Evolutionary conservation across 1,140 invertebrate genomes (phyloP), one percentile per base, ranked within the genome.

Genomic region (Zelostemma sp.): DNA sequence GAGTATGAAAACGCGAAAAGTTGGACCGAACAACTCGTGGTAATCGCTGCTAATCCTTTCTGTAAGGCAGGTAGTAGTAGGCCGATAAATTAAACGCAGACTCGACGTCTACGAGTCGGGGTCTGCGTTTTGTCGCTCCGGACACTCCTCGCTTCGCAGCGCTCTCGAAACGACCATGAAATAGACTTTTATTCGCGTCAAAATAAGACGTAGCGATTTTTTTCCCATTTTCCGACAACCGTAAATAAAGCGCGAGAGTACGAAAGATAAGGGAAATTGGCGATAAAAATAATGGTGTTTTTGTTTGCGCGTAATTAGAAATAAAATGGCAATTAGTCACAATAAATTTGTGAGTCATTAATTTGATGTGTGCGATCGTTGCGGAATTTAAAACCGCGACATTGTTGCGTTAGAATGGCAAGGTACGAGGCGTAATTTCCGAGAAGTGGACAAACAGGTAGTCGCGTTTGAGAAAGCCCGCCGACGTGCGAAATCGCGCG

Each of bases 31-130:
- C 38, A 21, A 31, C 40, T 56, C 49, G 58, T 62, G 58, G 68
- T 70, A 70, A 70, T 70, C 68, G 68, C 53, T 65, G 49, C 68
- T 70, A 70, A 70, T 70, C 62, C 62, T 62, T 62, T 70, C 66
- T 70, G 62, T 65, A 70, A 65, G 61, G 68, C 62, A 70, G 68
- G 68, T 70, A 65, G n/a, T n/a, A n/a, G 68, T 64, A 70, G 68
- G 68, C 68, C 68, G 62, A 70, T 70, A 70, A 70, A 70, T 70
- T 61, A 70, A 65, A 54, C 54, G 31, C 56, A 49, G 66, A 64
- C 50, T 60, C 41, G 54, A 62, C 51, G 60, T 65, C 51, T 56
- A 21, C 45, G 31, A 45, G 53, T 61, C 58, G 40, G 47, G 56
- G n/a, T n/a, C n/a, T n/a, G 63, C 67, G 65, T 62, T 68, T 51